These are phyloP conservation scores for Chymomyza amoena DNA, from an alignment of 2,888 invertebrate species.

Conservation along the genomic window DNA sequence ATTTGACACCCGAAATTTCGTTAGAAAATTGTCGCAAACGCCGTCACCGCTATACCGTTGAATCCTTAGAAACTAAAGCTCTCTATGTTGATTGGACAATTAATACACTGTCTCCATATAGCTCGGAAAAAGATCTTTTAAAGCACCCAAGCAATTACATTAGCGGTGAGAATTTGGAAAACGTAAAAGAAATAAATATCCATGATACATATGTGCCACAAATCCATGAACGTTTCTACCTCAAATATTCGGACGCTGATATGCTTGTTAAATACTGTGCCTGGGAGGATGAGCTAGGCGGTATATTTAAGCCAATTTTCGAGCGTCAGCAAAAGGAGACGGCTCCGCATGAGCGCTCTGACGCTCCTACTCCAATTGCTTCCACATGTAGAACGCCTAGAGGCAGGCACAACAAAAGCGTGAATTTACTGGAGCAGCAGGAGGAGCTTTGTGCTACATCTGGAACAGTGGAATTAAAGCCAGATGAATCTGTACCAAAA, in stretches of 20 bases:
- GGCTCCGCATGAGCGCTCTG: background rate
- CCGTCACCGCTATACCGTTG: slow-evolving; percentile 86
- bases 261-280: slow-evolving; percentile 86
- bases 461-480: background rate
- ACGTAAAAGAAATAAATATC: slow-evolving; percentile 90
- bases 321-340: slow-evolving; percentile 33
- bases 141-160: slow-evolving; percentile 85
- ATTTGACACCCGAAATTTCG: slow-evolving; percentile 88
- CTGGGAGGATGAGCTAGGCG: slow-evolving; percentile 84
- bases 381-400: slow-evolving; percentile 40
- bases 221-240: slow-evolving; percentile 92
- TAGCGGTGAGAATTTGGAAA: slow-evolving; percentile 88
- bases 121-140: slow-evolving; percentile 78
- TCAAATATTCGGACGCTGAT: slow-evolving; percentile 88
- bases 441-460: background rate
- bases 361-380: slow-evolving; percentile 27
- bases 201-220: slow-evolving; percentile 93
- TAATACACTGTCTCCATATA: slow-evolving; percentile 82
- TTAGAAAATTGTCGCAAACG: slow-evolving; percentile 84
- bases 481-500: background rate
- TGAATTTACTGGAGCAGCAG: background rate
- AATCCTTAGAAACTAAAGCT: slow-evolving; percentile 89
- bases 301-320: slow-evolving; percentile 37
- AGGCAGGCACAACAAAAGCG: slow-evolving; percentile 19
- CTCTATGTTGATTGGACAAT: slow-evolving; percentile 94